phyloP scores from a whole-genome alignment of 37 sponge, comb jelly and placozoan species.

The Aplysina aerophoba region DNA sequence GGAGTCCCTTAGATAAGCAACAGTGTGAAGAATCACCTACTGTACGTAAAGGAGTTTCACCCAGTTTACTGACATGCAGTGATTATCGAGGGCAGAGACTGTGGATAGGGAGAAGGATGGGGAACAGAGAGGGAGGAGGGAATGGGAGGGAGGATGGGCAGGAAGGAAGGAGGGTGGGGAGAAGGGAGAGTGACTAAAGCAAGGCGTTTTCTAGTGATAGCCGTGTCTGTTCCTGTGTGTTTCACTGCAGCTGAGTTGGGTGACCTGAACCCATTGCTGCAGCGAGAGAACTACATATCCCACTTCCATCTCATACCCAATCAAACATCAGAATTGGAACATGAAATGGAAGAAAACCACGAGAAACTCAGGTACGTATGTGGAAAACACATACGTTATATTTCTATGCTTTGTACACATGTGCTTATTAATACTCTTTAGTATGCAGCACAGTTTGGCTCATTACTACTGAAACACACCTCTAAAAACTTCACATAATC shows the following conservation, averaged over 20 bases:
- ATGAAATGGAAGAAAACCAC: slow-evolving; percentile 28
- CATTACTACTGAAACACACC: no score
- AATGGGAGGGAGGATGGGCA: not conserved
- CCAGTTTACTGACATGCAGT: no score
- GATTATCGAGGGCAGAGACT: no score
- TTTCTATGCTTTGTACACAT: no score
- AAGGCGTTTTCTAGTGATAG: no score
- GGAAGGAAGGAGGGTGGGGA: not conserved
- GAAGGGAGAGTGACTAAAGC: not conserved
- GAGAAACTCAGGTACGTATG: slow-evolving; percentile 6
- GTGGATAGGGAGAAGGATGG: no score
- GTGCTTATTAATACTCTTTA: no score
- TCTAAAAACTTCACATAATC: no score
- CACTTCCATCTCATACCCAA: slow-evolving; percentile 26
- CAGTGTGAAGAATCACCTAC: no score
- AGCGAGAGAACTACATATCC: slow-evolving; percentile 15
- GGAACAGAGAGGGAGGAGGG: not conserved
- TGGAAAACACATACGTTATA: no score
- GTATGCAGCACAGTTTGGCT: no score
- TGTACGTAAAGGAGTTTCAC: no score
- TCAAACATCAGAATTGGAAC: slow-evolving; percentile 23
- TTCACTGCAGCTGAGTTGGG: slow-evolving; percentile 21
- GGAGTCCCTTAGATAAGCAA: not conserved
- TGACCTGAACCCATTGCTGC: slow-evolving; percentile 24
- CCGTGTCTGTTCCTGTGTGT: not conserved